Base-by-base conservation (phyloP, 2,888 invertebrate species). In the Gibbula magus region DNA sequence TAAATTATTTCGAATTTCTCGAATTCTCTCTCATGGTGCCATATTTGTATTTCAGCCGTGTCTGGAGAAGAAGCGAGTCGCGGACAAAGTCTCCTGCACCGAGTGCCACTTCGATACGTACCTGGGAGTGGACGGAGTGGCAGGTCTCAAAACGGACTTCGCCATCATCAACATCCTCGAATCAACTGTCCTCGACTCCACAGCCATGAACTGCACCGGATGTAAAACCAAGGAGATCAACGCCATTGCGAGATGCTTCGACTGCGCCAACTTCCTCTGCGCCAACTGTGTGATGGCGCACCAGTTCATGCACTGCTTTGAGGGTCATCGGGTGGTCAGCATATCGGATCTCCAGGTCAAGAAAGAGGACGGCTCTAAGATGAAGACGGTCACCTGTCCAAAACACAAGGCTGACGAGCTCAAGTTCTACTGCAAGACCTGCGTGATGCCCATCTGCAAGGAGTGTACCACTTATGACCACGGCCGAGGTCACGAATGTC, bases 251-350 rank as follows among this genome's bases (percentile, higher is more conserved):
- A 96, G 97, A 92, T 99, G 98, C 94, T 96, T 97, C 91, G 98
- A 99, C 93, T 99, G 99, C 94, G 96, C 97, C 91, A 98, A 98
- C 93, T 97, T 96, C 93, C 95, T 99, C 88, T 99, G 99, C 94
- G 96, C 97, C 81, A 98, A 98, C 93, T 99, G 99, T 95, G 97
- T 98, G 91, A 98, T 98, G 96, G 99, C 99, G 84, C 99, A 99
- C 94, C 97, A 98, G 94, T 98, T 97, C 93, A 99, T 99, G 98
- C 98, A 98, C 93, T 99, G 98, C 93, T 99, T 99, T 93, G 98
- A 98, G 93, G 98, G 98, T 84, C 98, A 99, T 93, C 96, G 97
- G 81, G 97, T 98, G 82, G 95, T 96, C 88, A 93, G 93, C 79
- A 90, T 94, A 76, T 91, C 91, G 8, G 93, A 96, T 83, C 94